These are phyloP conservation scores for Fringilla coelebs DNA, from an alignment of 2,797 vertebrate species.

Conservation along the genomic window DNA sequence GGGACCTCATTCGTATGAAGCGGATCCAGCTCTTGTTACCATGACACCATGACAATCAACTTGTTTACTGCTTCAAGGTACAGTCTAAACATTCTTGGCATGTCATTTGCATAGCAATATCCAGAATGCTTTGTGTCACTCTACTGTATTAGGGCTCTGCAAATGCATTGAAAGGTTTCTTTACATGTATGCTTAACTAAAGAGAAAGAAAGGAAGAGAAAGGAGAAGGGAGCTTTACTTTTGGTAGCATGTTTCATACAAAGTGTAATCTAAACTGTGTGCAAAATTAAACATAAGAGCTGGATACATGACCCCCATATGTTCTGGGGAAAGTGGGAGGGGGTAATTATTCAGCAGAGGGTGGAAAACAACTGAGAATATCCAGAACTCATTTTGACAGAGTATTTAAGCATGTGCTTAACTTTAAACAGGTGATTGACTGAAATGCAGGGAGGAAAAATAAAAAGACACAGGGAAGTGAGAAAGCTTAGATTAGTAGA, in stretches of 20 bases:
- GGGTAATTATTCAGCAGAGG: not conserved
- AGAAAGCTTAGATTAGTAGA: not conserved
- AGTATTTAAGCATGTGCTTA: not conserved
- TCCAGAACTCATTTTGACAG: not conserved
- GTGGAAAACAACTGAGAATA: not conserved
- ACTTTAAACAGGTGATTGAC: not conserved
- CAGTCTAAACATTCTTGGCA: conserved; percentile 70
- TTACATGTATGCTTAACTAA: conserved; percentile 57
- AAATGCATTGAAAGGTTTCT: conserved; percentile 61
- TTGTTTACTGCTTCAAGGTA: conserved; percentile 77
- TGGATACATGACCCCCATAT: not conserved
- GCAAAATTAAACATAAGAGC: not conserved
- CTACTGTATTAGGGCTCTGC: conserved; percentile 44
- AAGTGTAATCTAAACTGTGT: conserved; percentile 40
- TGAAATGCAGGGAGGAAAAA: not conserved
- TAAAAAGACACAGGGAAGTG: not conserved
- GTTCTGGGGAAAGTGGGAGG: not conserved
- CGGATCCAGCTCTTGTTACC: conserved; percentile 66
- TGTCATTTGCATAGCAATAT: conserved; percentile 80
- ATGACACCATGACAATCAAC: conserved; percentile 76
- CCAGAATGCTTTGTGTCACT: conserved; percentile 72
- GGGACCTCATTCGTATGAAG: conserved; percentile 53
- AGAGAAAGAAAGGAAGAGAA: conserved; percentile 56
- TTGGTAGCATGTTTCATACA: conserved; percentile 42
- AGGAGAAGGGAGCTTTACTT: conserved; percentile 48